Conservation (phyloP, 2,888 invertebrate genomes). For the Yponomeuta plumbellus region DNA sequence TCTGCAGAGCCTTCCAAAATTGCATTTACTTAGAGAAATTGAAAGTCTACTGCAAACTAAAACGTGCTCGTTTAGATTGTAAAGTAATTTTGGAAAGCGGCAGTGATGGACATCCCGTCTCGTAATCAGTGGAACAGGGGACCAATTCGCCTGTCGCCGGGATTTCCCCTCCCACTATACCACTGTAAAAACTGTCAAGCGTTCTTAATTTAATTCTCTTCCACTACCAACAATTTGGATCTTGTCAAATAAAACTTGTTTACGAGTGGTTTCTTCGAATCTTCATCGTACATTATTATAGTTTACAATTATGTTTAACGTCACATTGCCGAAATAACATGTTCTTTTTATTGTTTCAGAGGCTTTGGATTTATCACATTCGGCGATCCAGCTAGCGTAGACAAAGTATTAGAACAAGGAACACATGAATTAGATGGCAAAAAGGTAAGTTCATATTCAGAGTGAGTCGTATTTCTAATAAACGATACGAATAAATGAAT, state of each 20-base stretch:
- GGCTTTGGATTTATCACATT: conserved; percentile 99
- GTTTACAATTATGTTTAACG: not conserved
- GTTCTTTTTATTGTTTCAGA: conserved; percentile 77
- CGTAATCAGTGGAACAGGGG: conserved; percentile 55
- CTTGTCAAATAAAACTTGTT: not conserved
- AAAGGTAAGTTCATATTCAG: conserved; percentile 84
- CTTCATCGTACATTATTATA: not conserved
- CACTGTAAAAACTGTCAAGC: conserved; percentile 31
- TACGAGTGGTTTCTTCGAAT: not conserved
- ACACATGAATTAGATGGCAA: conserved; percentile 99
- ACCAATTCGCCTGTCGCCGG: conserved; percentile 30
- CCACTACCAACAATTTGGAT: conserved; percentile 15
- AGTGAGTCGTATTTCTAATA: conserved; percentile 11
- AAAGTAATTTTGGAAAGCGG: not conserved
- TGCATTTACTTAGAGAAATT: not conserved
- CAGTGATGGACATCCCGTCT: conserved; percentile 26
- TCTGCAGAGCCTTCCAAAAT: not conserved
- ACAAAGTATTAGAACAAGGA: conserved; percentile 98
- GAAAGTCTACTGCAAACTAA: not conserved
- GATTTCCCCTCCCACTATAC: conserved; percentile 22
- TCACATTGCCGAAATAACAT: not conserved
- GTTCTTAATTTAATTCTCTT: conserved; percentile 31
- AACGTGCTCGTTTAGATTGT: not conserved
- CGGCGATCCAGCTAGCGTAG: conserved; percentile 98
- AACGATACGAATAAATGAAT: conserved; percentile 16